Evolutionary conservation across 2,888 invertebrate genomes (phyloP), one percentile per base, ranked within the genome.

Genomic region (Drosophila paucipuncta): DNA sequence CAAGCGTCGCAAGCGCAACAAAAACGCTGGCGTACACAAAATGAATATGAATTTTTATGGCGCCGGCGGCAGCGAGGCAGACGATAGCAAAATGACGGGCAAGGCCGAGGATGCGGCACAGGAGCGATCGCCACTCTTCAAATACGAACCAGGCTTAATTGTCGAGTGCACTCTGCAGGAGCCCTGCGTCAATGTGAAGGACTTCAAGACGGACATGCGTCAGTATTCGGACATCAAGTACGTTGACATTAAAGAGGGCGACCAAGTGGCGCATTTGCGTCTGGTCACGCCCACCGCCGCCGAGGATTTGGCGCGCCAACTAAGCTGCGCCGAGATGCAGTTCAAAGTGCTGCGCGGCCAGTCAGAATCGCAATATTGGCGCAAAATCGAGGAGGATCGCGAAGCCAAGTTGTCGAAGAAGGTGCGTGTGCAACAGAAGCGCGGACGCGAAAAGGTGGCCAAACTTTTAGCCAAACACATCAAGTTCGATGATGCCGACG

Each of bases 351-450:
- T 95, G 65, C 83, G 93, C 78, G 97, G 95, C 1, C 94, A 95
- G 2, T 96, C 96, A 74, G 98, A 98, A 91, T 94, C 94, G 43
- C 93, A 94, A 30, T 98, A 98, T 93, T 98, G 98, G 98, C 93
- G 95, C 25, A 97, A 96, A 90, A 96, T 98, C 47, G 94, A 94
- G 78, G 93, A 93, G 16, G 96, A 96, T 90, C 94, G 93, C 4
- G 92, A 93, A 64, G 90, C 91, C 43, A 93, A 93, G 59, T 66
- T 93, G 7, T 91, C 90, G 35, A 93, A 93, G 70, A 88, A 90
- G 30, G 85, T 93, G 0, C 92, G 92, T 55, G 82, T 92, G 0
- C 92, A 92, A 33, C 91, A 90, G 31, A 92, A 91, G 53, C 88
- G 93, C 0, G 93, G 93, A 0, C 86, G 92, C 1, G 92, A 93